Percentiles rank a stretch among this genome's conserved stretches.
Conservation (phyloP, 2,888 invertebrate species). For the Malthinus seriepunctatus region DNA sequence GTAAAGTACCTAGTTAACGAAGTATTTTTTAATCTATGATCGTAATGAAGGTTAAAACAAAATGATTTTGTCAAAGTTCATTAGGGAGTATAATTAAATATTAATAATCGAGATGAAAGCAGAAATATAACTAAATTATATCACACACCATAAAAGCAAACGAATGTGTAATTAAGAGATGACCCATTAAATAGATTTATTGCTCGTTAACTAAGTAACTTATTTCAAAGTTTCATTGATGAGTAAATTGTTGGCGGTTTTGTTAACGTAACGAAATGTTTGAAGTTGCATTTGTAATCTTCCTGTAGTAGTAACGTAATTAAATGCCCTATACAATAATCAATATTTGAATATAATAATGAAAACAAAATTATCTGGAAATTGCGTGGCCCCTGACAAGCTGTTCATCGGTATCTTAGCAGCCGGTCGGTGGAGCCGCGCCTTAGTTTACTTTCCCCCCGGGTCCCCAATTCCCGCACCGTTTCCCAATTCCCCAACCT, state of each 20-base stretch:
- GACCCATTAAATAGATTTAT: slow-evolving; percentile 26
- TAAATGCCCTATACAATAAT: slow-evolving; percentile 12
- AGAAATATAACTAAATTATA: slow-evolving; percentile 26
- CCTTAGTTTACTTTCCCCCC: slow-evolving; percentile 32
- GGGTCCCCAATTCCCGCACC: slow-evolving; percentile 30
- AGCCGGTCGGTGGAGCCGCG: slow-evolving; percentile 30
- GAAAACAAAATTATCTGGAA: slow-evolving; percentile 29
- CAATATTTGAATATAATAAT: slow-evolving; percentile 26
- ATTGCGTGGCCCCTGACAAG: slow-evolving; percentile 27
- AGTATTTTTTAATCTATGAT: no score
- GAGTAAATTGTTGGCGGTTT: slow-evolving; percentile 12
- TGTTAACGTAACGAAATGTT: background rate
- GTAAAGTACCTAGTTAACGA: no score
- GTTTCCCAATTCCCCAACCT: slow-evolving; percentile 25
- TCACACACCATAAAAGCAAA: slow-evolving; percentile 23
- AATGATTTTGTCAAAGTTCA: slow-evolving; percentile 5
- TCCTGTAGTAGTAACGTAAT: slow-evolving; percentile 9
- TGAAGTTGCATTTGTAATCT: background rate
- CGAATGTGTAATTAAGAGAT: slow-evolving; percentile 26
- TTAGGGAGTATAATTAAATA: slow-evolving; percentile 15
- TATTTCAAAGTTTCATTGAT: slow-evolving; percentile 16
- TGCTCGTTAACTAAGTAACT: slow-evolving; percentile 15
- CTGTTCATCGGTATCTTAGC: slow-evolving; percentile 30
- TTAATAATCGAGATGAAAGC: slow-evolving; percentile 21
- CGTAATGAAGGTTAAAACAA: no score